A percentile compares a stretch with the other conserved stretches of the same genome.
These are phyloP conservation scores for Eupsilia transversa DNA, from an alignment of 2,888 invertebrate species.

Conservation along the genomic window DNA sequence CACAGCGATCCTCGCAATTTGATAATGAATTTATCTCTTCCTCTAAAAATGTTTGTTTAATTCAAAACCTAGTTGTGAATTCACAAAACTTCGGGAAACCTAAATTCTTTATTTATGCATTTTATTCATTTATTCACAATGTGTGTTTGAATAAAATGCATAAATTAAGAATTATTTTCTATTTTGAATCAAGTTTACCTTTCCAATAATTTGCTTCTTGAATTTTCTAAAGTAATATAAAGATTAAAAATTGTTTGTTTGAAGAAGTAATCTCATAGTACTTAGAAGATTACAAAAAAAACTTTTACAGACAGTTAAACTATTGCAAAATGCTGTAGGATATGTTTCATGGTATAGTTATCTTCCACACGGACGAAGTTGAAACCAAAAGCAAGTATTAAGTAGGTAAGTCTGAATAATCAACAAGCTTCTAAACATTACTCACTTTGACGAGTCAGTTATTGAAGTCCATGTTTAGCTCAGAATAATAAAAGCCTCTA, in stretches of 20 bases:
- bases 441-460: constrained; percentile 8
- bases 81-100: neutral
- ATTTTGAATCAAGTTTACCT: neutral
- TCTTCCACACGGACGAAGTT: no score
- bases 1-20: constrained; percentile 25
- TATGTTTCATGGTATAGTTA: neutral
- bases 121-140: no score
- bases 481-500: constrained; percentile 25
- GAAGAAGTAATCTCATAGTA: neutral
- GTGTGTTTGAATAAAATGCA: neutral
- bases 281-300: neutral
- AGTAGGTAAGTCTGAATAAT: neutral
- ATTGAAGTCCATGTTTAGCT: constrained; percentile 15
- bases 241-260: neutral
- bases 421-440: neutral
- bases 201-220: neutral
- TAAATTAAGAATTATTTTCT: neutral
- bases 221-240: neutral
- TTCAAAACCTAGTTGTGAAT: constrained; percentile 15
- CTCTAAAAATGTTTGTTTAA: constrained; percentile 30
- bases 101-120: no score
- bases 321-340: neutral
- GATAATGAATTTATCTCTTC: constrained; percentile 38
- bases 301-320: neutral
- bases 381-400: neutral